Conservation (phyloP, 2,113 vertebrate genomes). For the Pedetes capensis region DNA sequence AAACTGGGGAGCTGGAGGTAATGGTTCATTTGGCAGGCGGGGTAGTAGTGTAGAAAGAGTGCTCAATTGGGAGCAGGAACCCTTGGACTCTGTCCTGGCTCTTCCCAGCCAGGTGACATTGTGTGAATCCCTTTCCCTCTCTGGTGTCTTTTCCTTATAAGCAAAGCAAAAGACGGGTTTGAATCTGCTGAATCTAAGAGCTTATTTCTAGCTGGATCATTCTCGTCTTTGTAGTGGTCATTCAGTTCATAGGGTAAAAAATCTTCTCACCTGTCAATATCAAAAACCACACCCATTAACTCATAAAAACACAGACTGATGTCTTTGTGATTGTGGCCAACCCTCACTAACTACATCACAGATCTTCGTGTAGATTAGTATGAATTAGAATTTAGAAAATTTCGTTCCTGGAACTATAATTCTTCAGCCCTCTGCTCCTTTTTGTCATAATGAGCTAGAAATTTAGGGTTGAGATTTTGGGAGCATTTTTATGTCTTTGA, state of each 20-base stretch:
- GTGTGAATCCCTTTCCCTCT: not conserved
- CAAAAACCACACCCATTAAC: not conserved
- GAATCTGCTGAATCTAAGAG: not conserved
- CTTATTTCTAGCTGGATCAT: not conserved
- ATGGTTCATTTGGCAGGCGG: not conserved
- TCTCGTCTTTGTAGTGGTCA: not conserved
- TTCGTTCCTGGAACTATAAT: not conserved
- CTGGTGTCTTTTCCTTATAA: not conserved
- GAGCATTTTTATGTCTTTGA: not conserved
- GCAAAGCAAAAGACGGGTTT: not conserved
- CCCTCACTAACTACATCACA: not conserved
- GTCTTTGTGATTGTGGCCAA: not conserved
- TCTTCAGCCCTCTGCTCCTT: not conserved
- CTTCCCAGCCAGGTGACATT: not conserved
- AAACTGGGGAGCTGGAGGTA: not conserved
- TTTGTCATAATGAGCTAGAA: not conserved
- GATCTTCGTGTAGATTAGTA: not conserved
- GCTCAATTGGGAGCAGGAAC: accelerated
- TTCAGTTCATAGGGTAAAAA: not conserved
- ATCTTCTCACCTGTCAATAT: not conserved
- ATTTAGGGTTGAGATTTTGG: not conserved
- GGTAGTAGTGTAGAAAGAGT: not conserved
- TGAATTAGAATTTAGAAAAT: not conserved
- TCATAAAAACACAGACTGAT: not conserved
- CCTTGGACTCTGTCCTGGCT: not conserved